Percentiles rank a stretch among this genome's conserved stretches.
These are phyloP conservation scores for Caenorhabditis latens DNA, from an alignment of 1,140 invertebrate genomes.

Conservation along the genomic window DNA sequence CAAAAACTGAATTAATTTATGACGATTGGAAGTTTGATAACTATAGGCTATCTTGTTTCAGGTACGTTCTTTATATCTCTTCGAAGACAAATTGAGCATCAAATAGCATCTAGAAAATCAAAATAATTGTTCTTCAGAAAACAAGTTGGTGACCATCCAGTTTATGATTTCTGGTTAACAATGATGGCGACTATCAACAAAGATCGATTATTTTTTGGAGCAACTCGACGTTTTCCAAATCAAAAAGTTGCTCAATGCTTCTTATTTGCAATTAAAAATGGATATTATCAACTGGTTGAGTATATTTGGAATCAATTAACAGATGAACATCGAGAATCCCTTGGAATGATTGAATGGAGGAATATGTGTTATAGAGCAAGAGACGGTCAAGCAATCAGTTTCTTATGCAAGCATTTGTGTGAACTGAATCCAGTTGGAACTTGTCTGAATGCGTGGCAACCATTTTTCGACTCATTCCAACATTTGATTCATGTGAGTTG, in stretches of 20 bases:
- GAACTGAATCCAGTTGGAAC: constrained; percentile 53
- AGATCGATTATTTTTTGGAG: constrained; percentile 40
- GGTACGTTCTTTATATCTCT: constrained; percentile 14
- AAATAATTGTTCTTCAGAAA: constrained; percentile 15
- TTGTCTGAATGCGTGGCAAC: constrained; percentile 20
- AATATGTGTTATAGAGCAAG: constrained; percentile 56
- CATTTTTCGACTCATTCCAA: constrained; percentile 48
- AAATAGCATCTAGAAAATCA: not conserved
- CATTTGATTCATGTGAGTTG: constrained; percentile 32
- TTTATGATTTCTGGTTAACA: constrained; percentile 63
- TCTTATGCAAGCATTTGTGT: constrained; percentile 53
- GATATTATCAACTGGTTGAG: constrained; percentile 57
- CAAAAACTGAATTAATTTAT: constrained; percentile 46
- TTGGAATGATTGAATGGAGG: constrained; percentile 59
- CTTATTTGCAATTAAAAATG: constrained; percentile 57
- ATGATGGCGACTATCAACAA: constrained; percentile 30
- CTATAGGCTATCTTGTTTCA: constrained; percentile 53
- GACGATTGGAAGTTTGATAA: constrained; percentile 60
- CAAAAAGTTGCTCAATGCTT: constrained; percentile 60
- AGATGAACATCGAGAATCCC: constrained; percentile 20
- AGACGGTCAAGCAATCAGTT: constrained; percentile 52
- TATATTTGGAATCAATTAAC: constrained; percentile 57
- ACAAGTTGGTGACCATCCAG: constrained; percentile 60
- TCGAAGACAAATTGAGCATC: not conserved
- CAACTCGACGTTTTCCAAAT: constrained; percentile 49